These are phyloP conservation scores for Polyergus mexicanus DNA, from an alignment of 1,140 invertebrate species.

Conservation along the genomic window DNA sequence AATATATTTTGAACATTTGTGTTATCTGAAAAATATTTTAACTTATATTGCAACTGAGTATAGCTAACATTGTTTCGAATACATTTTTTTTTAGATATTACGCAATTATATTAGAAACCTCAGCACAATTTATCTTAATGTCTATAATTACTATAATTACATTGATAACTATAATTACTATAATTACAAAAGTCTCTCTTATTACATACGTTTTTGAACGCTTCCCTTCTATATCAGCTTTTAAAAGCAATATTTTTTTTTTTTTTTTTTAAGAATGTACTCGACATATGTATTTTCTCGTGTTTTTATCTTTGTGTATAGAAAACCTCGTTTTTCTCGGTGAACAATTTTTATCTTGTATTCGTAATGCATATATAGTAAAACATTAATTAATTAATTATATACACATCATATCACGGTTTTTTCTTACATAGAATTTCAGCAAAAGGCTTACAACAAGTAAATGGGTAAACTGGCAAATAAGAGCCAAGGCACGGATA, in stretches of 20 bases:
- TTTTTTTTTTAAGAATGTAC: background rate
- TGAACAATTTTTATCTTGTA: background rate
- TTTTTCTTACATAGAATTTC: background rate
- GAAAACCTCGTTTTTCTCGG: background rate
- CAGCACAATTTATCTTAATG: background rate
- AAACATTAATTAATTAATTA: background rate
- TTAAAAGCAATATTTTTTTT: background rate
- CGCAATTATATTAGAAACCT: background rate
- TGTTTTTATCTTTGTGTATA: background rate
- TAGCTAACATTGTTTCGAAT: background rate
- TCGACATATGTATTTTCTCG: background rate
- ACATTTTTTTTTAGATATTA: background rate
- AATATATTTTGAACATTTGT: conserved; percentile 11
- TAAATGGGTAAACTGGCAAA: too few species aligned
- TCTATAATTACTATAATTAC: background rate
- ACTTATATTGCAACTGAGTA: background rate
- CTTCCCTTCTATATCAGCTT: background rate
- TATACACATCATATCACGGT: background rate
- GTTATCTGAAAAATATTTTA: background rate
- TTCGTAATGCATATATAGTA: background rate
- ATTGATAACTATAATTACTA: background rate
- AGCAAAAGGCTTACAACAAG: too few species aligned
- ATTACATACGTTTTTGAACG: background rate
- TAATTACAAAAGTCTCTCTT: background rate
- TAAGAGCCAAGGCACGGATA: too few species aligned